Percentiles rank a stretch among this genome's conserved stretches.
phyloP scores from a whole-genome alignment of 2,797 vertebrate genomes.

The Halcyon smyrnensis region DNA sequence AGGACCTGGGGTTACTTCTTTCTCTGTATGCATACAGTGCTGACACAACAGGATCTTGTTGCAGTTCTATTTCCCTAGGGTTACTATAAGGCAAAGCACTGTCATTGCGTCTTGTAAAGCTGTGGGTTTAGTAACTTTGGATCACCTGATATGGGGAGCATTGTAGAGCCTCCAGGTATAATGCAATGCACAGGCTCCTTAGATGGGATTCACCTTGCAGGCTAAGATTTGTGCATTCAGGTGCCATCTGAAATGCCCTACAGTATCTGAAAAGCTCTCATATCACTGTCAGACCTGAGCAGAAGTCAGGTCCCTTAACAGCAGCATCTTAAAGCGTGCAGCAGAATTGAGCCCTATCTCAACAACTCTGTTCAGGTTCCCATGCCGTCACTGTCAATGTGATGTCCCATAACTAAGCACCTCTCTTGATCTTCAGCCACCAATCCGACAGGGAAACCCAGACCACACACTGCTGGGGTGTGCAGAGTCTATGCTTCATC shows the following conservation, averaged over 20 bases:
- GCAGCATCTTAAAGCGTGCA: neutral
- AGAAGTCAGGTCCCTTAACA: neutral
- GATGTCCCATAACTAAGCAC: neutral
- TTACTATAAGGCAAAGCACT: neutral
- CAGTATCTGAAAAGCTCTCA: neutral
- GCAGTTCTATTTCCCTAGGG: neutral
- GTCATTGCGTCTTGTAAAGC: fast-evolving
- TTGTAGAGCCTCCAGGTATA: neutral
- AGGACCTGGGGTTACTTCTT: neutral
- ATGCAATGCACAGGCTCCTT: neutral
- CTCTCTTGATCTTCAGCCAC: neutral
- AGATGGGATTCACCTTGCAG: neutral
- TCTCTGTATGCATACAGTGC: neutral
- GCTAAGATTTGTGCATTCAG: neutral
- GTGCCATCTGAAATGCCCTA: neutral
- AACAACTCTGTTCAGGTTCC: fast-evolving
- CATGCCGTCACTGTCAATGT: neutral
- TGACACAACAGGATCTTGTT: neutral
- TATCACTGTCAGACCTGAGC: neutral
- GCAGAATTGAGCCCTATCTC: neutral
- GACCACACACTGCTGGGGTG: too few relatives aligned
- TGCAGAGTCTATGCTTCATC: neutral
- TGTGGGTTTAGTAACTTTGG: neutral
- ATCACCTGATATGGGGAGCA: neutral
- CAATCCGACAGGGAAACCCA: neutral